These are phyloP conservation scores for Crossocerus cetratus DNA, from an alignment of 2,888 invertebrate species.

Conservation along the genomic window DNA sequence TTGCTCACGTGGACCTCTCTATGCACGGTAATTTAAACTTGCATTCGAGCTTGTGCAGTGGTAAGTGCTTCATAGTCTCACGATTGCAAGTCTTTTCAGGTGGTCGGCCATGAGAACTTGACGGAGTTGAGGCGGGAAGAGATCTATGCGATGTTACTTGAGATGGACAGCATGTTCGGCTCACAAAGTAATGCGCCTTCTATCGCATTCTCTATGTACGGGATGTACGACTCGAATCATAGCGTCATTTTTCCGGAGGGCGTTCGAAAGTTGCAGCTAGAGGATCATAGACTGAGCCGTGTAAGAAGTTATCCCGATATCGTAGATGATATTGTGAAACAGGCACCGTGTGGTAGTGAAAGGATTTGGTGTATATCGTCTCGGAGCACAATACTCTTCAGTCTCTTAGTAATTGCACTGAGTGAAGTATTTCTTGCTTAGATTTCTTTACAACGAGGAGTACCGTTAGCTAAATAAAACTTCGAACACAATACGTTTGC, in stretches of 20 bases:
- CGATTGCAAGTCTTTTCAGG: slow-evolving; percentile 72
- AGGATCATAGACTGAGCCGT: slow-evolving; percentile 38
- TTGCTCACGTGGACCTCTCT: slow-evolving; percentile 70
- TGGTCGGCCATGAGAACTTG: slow-evolving; percentile 81
- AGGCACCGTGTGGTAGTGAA: slow-evolving; percentile 30
- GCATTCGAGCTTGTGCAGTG: too few species aligned
- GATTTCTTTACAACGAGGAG: too few species aligned
- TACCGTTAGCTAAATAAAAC: slow-evolving; percentile 21
- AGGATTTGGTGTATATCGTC: neutral
- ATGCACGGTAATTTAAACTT: slow-evolving; percentile 34
- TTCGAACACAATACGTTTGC: slow-evolving; percentile 16
- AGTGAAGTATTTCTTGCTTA: slow-evolving; percentile 16
- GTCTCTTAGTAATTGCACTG: slow-evolving; percentile 10
- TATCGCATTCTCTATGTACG: slow-evolving; percentile 84
- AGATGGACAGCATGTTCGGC: slow-evolving; percentile 86
- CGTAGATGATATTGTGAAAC: slow-evolving; percentile 44
- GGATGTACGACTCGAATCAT: slow-evolving; percentile 81
- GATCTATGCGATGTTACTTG: slow-evolving; percentile 83
- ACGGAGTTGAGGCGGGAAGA: slow-evolving; percentile 82
- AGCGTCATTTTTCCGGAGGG: slow-evolving; percentile 82
- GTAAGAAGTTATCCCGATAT: slow-evolving; percentile 52
- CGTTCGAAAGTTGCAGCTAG: slow-evolving; percentile 57
- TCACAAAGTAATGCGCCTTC: slow-evolving; percentile 79
- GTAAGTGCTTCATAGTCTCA: too few species aligned
- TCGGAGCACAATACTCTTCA: slow-evolving; percentile 4